Conservation (phyloP, 2,113 vertebrate species). For the Gracilinanus agilis region DNA sequence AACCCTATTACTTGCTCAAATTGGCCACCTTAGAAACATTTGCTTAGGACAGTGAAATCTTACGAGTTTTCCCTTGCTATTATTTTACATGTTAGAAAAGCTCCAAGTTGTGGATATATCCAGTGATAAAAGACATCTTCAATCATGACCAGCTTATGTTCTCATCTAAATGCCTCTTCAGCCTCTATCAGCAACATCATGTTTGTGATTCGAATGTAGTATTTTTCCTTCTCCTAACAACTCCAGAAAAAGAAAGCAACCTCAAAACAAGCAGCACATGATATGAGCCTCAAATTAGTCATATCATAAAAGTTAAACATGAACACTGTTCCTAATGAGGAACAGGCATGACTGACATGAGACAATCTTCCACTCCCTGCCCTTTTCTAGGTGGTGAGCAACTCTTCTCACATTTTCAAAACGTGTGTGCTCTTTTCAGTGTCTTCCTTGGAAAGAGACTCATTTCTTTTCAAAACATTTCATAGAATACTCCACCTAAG, state of each 20-base stretch:
- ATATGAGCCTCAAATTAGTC: conserved; percentile 26
- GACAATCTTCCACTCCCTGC: not conserved
- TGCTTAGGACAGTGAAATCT: not conserved
- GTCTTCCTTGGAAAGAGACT: not conserved
- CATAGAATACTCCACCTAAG: conserved; percentile 19
- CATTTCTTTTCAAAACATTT: conserved; percentile 17
- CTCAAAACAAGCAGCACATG: conserved; percentile 63
- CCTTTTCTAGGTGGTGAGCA: not conserved
- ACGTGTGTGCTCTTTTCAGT: not conserved
- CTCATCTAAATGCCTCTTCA: conserved; percentile 44
- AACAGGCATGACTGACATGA: not conserved
- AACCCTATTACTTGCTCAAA: not conserved
- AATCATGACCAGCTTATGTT: conserved; percentile 29
- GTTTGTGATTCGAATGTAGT: conserved; percentile 38
- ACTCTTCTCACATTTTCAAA: not conserved
- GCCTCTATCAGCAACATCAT: conserved; percentile 25
- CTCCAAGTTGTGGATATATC: not conserved
- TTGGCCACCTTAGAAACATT: not conserved
- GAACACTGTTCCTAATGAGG: conserved; percentile 22
- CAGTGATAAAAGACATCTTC: conserved; percentile 32
- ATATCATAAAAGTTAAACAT: conserved; percentile 46
- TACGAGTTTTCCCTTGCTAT: not conserved
- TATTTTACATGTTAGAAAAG: not conserved
- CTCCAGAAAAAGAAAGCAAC: conserved; percentile 54
- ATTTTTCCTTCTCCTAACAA: conserved; percentile 35